phyloP scores from a whole-genome alignment of 1,140 invertebrate species.

The Metaphire vulgaris region DNA sequence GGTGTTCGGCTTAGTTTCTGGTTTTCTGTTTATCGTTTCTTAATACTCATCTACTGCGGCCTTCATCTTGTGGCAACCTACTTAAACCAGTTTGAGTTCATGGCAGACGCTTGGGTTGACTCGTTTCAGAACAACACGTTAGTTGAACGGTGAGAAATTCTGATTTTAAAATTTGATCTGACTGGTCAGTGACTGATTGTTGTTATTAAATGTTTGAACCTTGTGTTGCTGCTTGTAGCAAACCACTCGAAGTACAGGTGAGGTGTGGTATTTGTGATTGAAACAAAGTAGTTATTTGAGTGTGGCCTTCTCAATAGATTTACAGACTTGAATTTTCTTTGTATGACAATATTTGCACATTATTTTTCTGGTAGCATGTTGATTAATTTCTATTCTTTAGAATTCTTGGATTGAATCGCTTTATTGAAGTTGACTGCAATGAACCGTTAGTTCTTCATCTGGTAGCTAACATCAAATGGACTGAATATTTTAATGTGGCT shows the following conservation, averaged over 20 bases:
- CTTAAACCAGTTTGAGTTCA: background rate
- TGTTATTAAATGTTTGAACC: background rate
- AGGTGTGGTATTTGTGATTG: background rate
- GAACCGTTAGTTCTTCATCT: conserved; percentile 6
- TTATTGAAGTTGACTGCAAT: conserved; percentile 1
- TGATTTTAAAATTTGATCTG: background rate
- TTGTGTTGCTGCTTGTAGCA: background rate
- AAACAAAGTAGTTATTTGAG: background rate
- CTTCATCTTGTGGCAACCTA: conserved; percentile 13
- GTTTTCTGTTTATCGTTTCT: background rate
- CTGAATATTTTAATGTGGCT: conserved; percentile 5
- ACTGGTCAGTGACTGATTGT: background rate
- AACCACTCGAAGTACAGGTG: background rate
- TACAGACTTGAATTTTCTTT: too few species aligned
- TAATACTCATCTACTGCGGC: conserved; percentile 5
- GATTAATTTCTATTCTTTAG: conserved; percentile 3
- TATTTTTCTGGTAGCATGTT: too few species aligned
- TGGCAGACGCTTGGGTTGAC: background rate
- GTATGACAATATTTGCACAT: too few species aligned
- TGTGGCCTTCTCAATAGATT: too few species aligned
- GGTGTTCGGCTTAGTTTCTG: conserved; percentile 12
- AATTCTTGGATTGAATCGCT: conserved; percentile 5
- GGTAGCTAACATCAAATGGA: background rate
- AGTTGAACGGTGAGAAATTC: background rate
- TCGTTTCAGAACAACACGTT: background rate